A percentile compares a stretch with the other conserved stretches of the same genome.
Evolutionary conservation across 2,888 invertebrate genomes (phyloP).

Genomic region (Cryptocheilus praepositus): DNA sequence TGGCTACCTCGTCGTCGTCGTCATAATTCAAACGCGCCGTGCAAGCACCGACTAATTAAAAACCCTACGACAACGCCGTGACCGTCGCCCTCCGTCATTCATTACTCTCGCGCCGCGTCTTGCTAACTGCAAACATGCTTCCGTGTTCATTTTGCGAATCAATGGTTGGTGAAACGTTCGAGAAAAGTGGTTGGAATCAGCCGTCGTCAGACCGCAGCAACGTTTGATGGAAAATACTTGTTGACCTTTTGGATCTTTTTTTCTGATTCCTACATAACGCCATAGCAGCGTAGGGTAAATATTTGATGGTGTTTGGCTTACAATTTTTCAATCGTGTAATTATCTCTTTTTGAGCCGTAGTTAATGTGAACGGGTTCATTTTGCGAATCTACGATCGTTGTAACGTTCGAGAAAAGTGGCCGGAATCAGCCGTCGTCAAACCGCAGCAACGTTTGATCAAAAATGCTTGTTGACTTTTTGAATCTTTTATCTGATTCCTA

Average conservation of each 20-base stretch:
- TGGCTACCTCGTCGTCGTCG: slow-evolving; percentile 19
- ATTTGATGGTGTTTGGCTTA: too few species aligned
- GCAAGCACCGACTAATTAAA: slow-evolving; percentile 36
- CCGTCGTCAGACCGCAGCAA: too few species aligned
- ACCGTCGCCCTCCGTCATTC: slow-evolving; percentile 21
- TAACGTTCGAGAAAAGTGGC: background rate
- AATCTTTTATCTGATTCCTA: too few species aligned
- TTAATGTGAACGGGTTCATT: slow-evolving; percentile 9
- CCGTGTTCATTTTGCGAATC: slow-evolving; percentile 4
- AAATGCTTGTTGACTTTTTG: too few species aligned
- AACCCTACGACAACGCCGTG: slow-evolving; percentile 14
- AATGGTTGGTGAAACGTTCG: background rate
- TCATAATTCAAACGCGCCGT: slow-evolving; percentile 38
- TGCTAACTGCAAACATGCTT: background rate
- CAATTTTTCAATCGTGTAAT: too few species aligned
- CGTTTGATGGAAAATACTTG: too few species aligned
- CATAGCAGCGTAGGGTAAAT: too few species aligned
- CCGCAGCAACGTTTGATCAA: too few species aligned
- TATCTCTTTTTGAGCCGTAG: too few species aligned
- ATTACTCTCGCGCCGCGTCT: background rate
- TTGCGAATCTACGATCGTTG: background rate
- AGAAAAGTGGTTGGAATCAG: background rate
- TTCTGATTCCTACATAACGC: too few species aligned
- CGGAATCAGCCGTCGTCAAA: too few species aligned
- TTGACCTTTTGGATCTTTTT: too few species aligned